Percentiles rank a stretch among this genome's conserved stretches.
Conservation (phyloP, 2,113 vertebrate species). For the Clarias gariepinus region DNA sequence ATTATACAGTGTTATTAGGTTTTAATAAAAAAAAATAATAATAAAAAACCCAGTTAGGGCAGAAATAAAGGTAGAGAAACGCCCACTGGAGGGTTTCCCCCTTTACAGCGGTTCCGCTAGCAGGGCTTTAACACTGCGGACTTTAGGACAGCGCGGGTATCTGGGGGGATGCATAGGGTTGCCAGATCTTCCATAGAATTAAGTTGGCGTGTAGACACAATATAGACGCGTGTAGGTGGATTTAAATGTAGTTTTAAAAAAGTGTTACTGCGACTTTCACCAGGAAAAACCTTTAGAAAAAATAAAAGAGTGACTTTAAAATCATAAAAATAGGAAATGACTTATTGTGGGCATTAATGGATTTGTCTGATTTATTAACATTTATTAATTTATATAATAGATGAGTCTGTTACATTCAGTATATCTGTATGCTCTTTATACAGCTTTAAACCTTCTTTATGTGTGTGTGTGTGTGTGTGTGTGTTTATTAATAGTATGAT, state of each 20-base stretch:
- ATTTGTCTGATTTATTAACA: not conserved
- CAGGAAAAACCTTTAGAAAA: not conserved
- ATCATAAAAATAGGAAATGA: not conserved
- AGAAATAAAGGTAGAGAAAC: not conserved
- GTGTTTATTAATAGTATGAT: too few species aligned
- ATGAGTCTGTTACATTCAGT: not conserved
- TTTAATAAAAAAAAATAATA: not conserved
- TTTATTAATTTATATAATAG: not conserved
- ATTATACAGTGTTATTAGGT: not conserved
- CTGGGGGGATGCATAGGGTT: not conserved
- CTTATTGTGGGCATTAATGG: not conserved
- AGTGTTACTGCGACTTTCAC: not conserved
- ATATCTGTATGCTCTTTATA: not conserved
- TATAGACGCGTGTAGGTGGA: not conserved
- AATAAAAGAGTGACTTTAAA: not conserved
- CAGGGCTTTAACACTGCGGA: not conserved
- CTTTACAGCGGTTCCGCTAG: not conserved
- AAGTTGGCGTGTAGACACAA: not conserved
- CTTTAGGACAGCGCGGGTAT: constrained; percentile 47
- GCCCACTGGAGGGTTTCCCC: not conserved
- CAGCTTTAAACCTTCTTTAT: not conserved
- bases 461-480: too few species aligned
- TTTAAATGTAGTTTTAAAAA: not conserved
- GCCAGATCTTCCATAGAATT: not conserved
- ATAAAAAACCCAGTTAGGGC: not conserved